These are phyloP conservation scores for Asobara japonica DNA, from an alignment of 1,140 invertebrate genomes.

Conservation along the genomic window DNA sequence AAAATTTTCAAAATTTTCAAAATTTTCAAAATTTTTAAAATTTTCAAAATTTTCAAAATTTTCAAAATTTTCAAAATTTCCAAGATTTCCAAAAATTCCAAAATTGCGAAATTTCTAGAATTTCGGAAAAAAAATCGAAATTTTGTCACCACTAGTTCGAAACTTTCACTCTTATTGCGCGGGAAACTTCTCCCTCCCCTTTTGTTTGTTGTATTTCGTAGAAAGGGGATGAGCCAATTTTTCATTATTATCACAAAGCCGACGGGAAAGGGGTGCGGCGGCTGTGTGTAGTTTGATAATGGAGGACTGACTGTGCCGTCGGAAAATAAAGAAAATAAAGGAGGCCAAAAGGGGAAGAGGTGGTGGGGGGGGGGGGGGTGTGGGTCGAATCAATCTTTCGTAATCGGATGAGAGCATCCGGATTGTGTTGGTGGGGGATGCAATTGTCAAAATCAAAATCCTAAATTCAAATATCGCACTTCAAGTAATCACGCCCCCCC, in stretches of 20 bases:
- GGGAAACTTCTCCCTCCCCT: neutral
- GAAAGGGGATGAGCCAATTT: neutral
- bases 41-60: too few relatives aligned
- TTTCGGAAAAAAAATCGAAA: too few relatives aligned
- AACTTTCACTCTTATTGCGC: too few relatives aligned
- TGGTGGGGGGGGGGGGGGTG: neutral
- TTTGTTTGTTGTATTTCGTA: neutral
- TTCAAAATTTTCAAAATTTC: too few relatives aligned
- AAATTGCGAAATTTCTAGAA: too few relatives aligned
- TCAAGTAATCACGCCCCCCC: conserved; percentile 39
- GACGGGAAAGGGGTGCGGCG: neutral
- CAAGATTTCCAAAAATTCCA: too few relatives aligned
- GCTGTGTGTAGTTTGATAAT: conserved; percentile 11
- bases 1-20: too few relatives aligned
- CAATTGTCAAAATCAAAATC: conserved; percentile 49
- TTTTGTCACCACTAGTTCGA: too few relatives aligned
- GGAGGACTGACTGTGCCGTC: conserved; percentile 4
- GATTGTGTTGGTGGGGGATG: conserved; percentile 36
- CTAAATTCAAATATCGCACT: conserved; percentile 54
- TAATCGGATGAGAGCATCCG: conserved; percentile 48
- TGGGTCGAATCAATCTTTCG: conserved; percentile 42
- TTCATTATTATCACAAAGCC: conserved; percentile 19
- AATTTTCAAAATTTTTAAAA: too few relatives aligned
- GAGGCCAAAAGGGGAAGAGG: neutral
- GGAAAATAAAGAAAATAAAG: neutral